Percentiles rank a stretch among this genome's conserved stretches.
Conservation (phyloP, 2,113 vertebrate species). For the Leuciscus idus region DNA sequence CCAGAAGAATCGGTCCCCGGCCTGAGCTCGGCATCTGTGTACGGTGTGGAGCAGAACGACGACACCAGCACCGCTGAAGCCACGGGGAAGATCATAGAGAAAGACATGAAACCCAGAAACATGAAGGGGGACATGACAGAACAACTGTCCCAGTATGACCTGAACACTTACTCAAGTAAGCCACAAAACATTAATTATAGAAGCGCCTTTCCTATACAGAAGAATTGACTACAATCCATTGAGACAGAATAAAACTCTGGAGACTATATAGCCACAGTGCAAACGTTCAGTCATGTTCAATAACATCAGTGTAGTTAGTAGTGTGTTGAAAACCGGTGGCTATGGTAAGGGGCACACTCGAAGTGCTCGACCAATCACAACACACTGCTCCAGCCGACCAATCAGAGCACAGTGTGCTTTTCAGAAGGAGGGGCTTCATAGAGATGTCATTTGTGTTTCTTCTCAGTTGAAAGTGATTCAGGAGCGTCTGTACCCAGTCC, state of each 20-base stretch:
- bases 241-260: background rate
- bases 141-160: conserved; percentile 84
- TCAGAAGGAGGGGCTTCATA: too few relatives aligned
- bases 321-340: too few relatives aligned
- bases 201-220: background rate
- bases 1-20: conserved; percentile 81
- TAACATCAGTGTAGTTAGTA: background rate
- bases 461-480: conserved; percentile 80
- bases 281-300: background rate
- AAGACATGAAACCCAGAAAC: conserved; percentile 77
- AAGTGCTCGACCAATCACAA: too few relatives aligned
- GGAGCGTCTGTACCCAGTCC: conserved; percentile 70
- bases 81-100: conserved; percentile 82
- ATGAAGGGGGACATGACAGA: conserved; percentile 84
- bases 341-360: too few relatives aligned
- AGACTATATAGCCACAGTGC: background rate
- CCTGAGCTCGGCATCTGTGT: conserved; percentile 72
- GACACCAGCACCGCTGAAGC: conserved; percentile 72
- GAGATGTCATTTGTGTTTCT: background rate
- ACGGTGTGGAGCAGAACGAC: conserved; percentile 80
- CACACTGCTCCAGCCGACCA: too few relatives aligned
- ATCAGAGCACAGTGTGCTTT: too few relatives aligned
- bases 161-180: conserved; percentile 89
- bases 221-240: background rate
- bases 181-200: background rate